phyloP scores from a whole-genome alignment of 2,888 invertebrate genomes.

The Slavum lentiscoides region DNA sequence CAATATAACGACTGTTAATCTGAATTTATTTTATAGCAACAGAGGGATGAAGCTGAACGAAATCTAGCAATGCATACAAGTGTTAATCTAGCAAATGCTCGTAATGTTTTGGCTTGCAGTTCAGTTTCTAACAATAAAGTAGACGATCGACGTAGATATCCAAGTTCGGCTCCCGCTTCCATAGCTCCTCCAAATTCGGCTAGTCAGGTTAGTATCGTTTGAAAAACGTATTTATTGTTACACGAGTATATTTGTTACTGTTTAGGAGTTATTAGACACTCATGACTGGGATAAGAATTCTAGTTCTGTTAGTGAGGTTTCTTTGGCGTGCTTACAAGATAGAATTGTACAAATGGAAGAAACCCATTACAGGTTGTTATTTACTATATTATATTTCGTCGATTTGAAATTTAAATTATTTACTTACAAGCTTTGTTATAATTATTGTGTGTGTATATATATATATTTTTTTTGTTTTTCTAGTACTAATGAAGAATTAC shows the following conservation, averaged over 20 bases:
- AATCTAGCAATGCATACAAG: slow-evolving; percentile 66
- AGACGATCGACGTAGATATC: slow-evolving; percentile 60
- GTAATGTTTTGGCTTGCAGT: slow-evolving; percentile 36
- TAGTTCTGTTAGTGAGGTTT: slow-evolving; percentile 83
- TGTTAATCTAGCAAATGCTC: slow-evolving; percentile 28
- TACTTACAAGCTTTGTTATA: background rate
- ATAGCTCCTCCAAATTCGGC: slow-evolving; percentile 63
- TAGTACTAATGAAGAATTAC: slow-evolving; percentile 88
- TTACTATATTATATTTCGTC: background rate
- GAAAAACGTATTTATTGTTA: background rate
- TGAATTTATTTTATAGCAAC: slow-evolving; percentile 61
- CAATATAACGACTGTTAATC: background rate
- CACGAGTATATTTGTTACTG: background rate
- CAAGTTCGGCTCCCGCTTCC: slow-evolving; percentile 78
- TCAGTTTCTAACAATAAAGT: slow-evolving; percentile 42
- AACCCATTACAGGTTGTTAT: slow-evolving; percentile 72
- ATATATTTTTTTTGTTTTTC: slow-evolving; percentile 58
- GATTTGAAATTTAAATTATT: background rate
- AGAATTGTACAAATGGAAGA: slow-evolving; percentile 92
- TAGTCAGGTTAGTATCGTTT: slow-evolving; percentile 47
- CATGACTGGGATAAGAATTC: slow-evolving; percentile 89
- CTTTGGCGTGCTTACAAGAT: slow-evolving; percentile 90
- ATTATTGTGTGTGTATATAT: background rate
- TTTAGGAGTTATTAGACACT: slow-evolving; percentile 55
- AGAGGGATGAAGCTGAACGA: slow-evolving; percentile 68